A percentile compares a stretch with the other conserved stretches of the same genome.
phyloP scores from a whole-genome alignment of 2,797 vertebrate genomes.

The Cirrhinus molitorella region DNA sequence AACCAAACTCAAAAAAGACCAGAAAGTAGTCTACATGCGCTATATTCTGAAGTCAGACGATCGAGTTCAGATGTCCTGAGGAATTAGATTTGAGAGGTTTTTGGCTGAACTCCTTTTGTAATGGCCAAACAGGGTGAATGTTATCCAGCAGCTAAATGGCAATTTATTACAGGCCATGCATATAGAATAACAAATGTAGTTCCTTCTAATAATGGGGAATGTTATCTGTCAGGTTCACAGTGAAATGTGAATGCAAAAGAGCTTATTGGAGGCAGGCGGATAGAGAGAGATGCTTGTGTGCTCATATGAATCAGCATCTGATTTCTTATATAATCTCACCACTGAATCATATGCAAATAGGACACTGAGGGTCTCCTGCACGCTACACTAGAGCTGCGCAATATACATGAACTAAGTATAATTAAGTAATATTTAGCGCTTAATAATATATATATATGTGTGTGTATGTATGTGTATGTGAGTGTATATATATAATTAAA shows the following conservation, averaged over 20 bases:
- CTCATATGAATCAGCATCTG: slow-evolving; percentile 43
- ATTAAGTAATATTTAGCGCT: too few relatives aligned
- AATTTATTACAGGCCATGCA: neutral
- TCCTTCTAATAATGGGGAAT: neutral
- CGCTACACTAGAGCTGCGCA: slow-evolving; percentile 22
- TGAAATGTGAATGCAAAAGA: neutral
- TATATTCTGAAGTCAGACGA: neutral
- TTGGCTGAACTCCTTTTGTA: neutral
- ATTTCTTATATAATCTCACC: slow-evolving; percentile 55
- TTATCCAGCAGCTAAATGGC: neutral
- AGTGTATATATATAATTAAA: too few relatives aligned
- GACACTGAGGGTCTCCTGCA: slow-evolving; percentile 13
- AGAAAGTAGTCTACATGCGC: neutral
- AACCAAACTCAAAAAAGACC: neutral
- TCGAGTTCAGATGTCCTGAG: neutral
- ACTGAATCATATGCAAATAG: slow-evolving; percentile 45
- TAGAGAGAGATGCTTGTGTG: neutral
- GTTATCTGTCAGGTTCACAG: neutral
- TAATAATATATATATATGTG: too few relatives aligned
- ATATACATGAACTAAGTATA: neutral
- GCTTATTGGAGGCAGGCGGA: neutral
- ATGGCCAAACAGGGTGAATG: neutral
- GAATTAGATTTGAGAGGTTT: neutral
- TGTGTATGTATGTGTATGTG: too few relatives aligned
- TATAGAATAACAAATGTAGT: neutral